Evolutionary conservation across 2,888 invertebrate species (phyloP).

Genomic region (Xanthia icteritia): DNA sequence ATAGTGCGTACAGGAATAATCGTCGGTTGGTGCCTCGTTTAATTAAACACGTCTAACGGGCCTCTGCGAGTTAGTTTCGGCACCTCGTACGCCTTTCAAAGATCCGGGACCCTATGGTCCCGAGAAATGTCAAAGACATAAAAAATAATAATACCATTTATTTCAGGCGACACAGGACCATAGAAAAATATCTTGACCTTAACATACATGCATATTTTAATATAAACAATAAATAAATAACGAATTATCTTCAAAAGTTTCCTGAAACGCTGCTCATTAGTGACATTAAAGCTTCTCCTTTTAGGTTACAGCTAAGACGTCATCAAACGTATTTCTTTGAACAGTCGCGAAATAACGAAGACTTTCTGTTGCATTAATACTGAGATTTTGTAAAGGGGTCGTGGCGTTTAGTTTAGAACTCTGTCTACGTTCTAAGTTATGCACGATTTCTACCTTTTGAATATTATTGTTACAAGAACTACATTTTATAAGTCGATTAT

Average conservation of each 20-base stretch:
- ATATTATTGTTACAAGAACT: not conserved
- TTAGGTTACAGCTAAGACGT: not conserved
- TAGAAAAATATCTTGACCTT: too few species aligned
- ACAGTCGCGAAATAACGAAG: conserved; percentile 21
- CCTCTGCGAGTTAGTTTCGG: too few species aligned
- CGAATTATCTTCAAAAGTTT: not conserved
- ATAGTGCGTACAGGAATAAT: too few species aligned
- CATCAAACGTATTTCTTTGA: conserved; percentile 7
- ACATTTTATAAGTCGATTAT: not conserved
- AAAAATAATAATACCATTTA: too few species aligned
- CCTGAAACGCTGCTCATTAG: conserved; percentile 17
- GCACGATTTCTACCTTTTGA: not conserved
- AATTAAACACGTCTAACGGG: too few species aligned
- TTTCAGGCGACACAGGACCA: too few species aligned
- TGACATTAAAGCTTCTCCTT: not conserved
- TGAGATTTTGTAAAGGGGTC: not conserved
- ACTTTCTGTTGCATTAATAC: conserved; percentile 20
- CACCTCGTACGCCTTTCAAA: too few species aligned
- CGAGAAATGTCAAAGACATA: too few species aligned
- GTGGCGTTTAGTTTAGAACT: not conserved
- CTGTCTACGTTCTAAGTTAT: not conserved
- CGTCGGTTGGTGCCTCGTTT: too few species aligned
- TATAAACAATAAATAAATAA: not conserved
- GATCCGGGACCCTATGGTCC: too few species aligned
- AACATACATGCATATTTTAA: too few species aligned